Evolutionary conservation across 2,888 invertebrate genomes (phyloP), one percentile per base, ranked within the genome.

Genomic region (Hirtodrosophila confusa): DNA sequence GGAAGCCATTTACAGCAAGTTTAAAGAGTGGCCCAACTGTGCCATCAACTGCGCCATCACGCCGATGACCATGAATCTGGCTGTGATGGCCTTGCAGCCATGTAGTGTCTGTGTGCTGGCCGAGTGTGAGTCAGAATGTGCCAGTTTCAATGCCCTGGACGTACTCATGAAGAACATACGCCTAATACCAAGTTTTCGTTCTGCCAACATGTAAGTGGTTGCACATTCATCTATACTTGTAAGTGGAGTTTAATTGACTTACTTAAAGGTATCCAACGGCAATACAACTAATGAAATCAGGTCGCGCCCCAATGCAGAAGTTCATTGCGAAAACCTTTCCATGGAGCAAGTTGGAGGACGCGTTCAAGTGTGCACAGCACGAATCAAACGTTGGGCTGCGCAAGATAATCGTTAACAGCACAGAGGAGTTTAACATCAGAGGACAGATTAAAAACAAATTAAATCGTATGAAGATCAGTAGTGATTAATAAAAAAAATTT

Each of bases 101-200:
- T 80, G 83, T 11, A 88, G 90, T 9, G 65, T 73, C 0, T 89
- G 89, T 62, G 76, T 90, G 0, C 51, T 90, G 24, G 75, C 89
- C 5, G 89, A 90, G 36, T 89, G 90, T 37, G 85, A 87, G n/a
- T 63, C 78, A 0, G 90, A 91, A 53, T 88, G 89, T 56, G 89
- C 84, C 29, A 80, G 80, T 45, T 88, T 89, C 31, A 90, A 90
- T 73, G 80, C 89, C 0, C 60, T 90, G 6, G 88, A 90, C 10
- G 69, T 89, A 2, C 61, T 91, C 0, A 89, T 89, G 87, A 90
- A 90, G 48, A 90, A 90, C 56, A 80, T 90, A 6, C 73, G 69
- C 5, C 57, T 90, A 3, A 54, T 85, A 36, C 86, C 90, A 4
- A 90, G 90, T 43, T 90, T 89, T 64, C 84, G 90, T 0, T 88